phyloP scores from a whole-genome alignment of 35 echinoderm and acorn worm genomes.

The Lytechinus pictus region DNA sequence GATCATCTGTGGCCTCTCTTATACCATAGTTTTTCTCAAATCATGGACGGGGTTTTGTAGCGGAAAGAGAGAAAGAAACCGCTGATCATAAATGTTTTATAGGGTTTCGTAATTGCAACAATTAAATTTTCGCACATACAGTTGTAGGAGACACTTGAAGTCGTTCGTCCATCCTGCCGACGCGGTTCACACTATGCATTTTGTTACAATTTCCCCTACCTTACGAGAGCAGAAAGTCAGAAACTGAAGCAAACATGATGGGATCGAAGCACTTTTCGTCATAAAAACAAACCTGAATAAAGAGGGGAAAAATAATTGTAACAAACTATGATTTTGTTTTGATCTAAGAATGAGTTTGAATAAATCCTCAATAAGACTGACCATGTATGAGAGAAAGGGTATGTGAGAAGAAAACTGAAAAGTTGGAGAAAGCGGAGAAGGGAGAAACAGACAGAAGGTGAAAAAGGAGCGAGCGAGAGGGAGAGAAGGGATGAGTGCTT shows the following conservation, averaged over 20 bases:
- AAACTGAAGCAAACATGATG: background rate
- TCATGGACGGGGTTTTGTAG: background rate
- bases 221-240: background rate
- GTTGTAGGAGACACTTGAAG: background rate
- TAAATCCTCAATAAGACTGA: no score
- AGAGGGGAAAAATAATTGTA: no score
- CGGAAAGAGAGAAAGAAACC: constrained; percentile 54
- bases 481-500: no score
- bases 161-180: background rate
- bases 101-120: constrained; percentile 48
- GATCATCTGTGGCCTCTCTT: background rate
- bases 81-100: constrained; percentile 56
- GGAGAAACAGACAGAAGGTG: no score
- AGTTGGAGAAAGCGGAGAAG: background rate
- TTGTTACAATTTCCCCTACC: background rate
- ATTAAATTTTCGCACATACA: constrained; percentile 52
- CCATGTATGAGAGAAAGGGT: no score
- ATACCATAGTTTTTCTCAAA: background rate
- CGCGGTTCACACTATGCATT: background rate
- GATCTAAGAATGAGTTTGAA: no score
- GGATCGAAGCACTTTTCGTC: background rate
- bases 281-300: background rate
- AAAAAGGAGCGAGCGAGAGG: no score
- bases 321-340: no score
- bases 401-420: background rate